Conservation (phyloP, 2,113 vertebrate genomes). For the zebrafish (Danio rerio) region GRCz12tu NC_133185.1:50839501-50840000, state of each 20-base stretch:
- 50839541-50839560: too few relatives aligned
- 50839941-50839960: too few relatives aligned
- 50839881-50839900: too few relatives aligned
- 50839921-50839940: too few relatives aligned
- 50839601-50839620: not conserved
- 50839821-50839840: not conserved
- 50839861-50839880: too few relatives aligned
- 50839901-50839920: too few relatives aligned
- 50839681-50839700: conserved; percentile 95
- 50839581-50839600: too few relatives aligned
- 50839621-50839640: not conserved
- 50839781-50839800: not conserved
- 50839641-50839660: conserved; percentile 94
- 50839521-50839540: too few relatives aligned
- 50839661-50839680: conserved; percentile 97
- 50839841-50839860: too few relatives aligned
- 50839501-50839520: too few relatives aligned
- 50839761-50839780: not conserved
- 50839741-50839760: conserved; percentile 71
- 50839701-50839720: conserved; percentile 93
- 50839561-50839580: not conserved
- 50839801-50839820: not conserved
- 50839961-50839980: too few relatives aligned
- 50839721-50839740: conserved; percentile 96
- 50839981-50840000: too few relatives aligned